Conservation (phyloP, 35 echinoderm and acorn worm species). For the Diadema setosum region DNA sequence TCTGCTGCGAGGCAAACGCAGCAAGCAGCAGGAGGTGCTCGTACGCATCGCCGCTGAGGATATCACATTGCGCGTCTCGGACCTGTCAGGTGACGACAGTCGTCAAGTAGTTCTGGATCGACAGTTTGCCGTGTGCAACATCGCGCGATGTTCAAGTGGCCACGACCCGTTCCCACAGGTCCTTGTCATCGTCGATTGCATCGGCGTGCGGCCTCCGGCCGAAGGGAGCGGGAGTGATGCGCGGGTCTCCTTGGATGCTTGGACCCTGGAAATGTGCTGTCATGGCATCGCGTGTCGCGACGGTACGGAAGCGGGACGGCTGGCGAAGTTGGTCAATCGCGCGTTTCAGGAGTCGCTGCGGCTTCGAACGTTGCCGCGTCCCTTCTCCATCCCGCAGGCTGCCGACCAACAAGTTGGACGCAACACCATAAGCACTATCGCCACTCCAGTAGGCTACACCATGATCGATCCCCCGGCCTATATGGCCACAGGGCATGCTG, state of each 20-base stretch:
- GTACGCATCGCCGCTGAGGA: background rate
- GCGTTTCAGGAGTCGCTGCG: background rate
- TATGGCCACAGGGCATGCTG: too few relatives aligned
- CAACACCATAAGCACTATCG: background rate
- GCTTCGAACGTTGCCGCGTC: background rate
- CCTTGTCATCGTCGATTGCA: background rate
- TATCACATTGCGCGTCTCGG: background rate
- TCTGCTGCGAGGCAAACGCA: background rate
- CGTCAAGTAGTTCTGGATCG: background rate
- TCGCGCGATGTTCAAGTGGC: background rate
- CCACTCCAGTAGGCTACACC: background rate
- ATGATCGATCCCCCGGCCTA: too few relatives aligned
- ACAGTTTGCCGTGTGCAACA: background rate
- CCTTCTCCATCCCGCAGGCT: background rate
- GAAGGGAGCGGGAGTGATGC: background rate
- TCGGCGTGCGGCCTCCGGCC: background rate
- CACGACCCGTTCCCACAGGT: conserved; percentile 11
- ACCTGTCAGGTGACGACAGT: background rate
- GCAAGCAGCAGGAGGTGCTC: background rate
- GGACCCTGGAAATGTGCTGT: background rate
- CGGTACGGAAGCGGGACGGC: background rate
- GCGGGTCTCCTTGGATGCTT: background rate
- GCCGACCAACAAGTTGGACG: background rate
- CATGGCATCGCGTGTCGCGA: background rate
- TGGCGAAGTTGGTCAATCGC: background rate